Evolutionary conservation across 1,140 invertebrate genomes (phyloP).

Genomic region (Drosophila arizonae): DNA sequence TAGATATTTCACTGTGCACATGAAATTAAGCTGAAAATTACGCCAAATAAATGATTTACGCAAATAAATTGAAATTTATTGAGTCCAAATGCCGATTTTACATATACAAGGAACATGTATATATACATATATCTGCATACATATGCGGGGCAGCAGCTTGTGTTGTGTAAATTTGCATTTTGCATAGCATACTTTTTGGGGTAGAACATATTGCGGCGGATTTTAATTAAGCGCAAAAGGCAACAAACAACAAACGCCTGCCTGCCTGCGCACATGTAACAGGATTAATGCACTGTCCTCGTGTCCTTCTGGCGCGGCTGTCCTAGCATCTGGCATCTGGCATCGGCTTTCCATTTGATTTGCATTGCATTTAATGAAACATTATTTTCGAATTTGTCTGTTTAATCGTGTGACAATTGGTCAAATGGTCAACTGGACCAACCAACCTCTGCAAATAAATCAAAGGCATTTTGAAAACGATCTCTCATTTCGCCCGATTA

Average conservation of each 20-base stretch:
- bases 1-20: slow-evolving; percentile 41
- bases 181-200: slow-evolving; percentile 64
- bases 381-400: slow-evolving; percentile 81
- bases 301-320: not conserved
- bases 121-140: not conserved
- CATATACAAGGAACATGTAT: slow-evolving; percentile 20
- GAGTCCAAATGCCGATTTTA: slow-evolving; percentile 59
- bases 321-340: slow-evolving; percentile 51
- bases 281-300: slow-evolving; percentile 70
- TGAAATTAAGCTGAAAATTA: slow-evolving; percentile 81
- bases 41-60: slow-evolving; percentile 79
- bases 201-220: slow-evolving; percentile 74
- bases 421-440: slow-evolving; percentile 48
- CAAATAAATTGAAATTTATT: slow-evolving; percentile 81
- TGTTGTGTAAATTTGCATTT: slow-evolving; percentile 73
- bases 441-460: slow-evolving; percentile 55
- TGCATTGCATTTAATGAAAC: slow-evolving; percentile 81
- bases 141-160: slow-evolving; percentile 64
- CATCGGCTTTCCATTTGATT: slow-evolving; percentile 73
- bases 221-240: slow-evolving; percentile 78
- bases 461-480: slow-evolving; percentile 54
- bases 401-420: slow-evolving; percentile 80
- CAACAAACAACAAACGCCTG: slow-evolving; percentile 38
- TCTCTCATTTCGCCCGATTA: not conserved
- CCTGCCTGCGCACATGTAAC: slow-evolving; percentile 58